phyloP scores from a whole-genome alignment of 2,797 vertebrate species.

The Pampus argenteus region DNA sequence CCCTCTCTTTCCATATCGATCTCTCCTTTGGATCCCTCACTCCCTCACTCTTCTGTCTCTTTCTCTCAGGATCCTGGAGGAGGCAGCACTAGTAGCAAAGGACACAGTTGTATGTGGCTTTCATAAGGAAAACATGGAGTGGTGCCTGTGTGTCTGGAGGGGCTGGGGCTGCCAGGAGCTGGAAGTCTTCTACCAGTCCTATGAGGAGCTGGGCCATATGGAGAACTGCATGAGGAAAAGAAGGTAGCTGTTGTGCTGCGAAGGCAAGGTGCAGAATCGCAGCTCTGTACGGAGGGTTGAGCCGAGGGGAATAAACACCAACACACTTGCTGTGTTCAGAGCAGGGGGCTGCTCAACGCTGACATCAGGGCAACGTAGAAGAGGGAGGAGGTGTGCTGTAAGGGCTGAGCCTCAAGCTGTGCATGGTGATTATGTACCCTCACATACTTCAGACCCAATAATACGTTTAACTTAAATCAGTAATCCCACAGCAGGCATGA shows the following conservation, averaged over 20 bases:
- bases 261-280: constrained; percentile 46
- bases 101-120: constrained; percentile 95
- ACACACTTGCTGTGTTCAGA: constrained; percentile 56
- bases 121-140: constrained; percentile 84
- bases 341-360: constrained; percentile 32
- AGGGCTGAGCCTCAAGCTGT: constrained; percentile 28
- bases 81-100: constrained; percentile 89
- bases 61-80: constrained; percentile 84
- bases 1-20: constrained; percentile 22
- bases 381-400: constrained; percentile 3
- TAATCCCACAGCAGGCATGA: constrained; percentile 18
- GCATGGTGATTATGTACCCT: constrained; percentile 18
- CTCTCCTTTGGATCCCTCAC: neutral
- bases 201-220: constrained; percentile 90
- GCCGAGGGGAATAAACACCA: constrained; percentile 24
- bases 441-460: constrained; percentile 22
- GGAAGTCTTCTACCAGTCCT: constrained; percentile 93
- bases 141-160: constrained; percentile 95
- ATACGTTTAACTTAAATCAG: constrained; percentile 2
- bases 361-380: constrained; percentile 51
- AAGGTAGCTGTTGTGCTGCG: constrained; percentile 84
- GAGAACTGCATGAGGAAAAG: constrained; percentile 91
- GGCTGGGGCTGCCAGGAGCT: constrained; percentile 92
- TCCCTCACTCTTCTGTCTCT: constrained; percentile 17
- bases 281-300: constrained; percentile 33